phyloP scores from a whole-genome alignment of 2,888 invertebrate genomes.

The Mactromeris polynyma region DNA sequence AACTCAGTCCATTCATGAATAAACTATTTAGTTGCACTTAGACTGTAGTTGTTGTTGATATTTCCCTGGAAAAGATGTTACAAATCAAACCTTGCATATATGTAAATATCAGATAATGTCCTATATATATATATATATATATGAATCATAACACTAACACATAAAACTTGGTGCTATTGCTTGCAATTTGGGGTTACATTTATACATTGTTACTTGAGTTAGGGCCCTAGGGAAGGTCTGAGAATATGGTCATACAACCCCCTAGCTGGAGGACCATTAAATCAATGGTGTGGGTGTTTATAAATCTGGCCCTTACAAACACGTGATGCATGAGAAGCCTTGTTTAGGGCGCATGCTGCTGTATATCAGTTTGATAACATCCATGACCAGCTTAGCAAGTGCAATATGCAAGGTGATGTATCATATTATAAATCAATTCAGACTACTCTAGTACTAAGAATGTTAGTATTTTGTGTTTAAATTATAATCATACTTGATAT shows the following conservation, averaged over 20 bases:
- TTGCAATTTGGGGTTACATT: constrained; percentile 55
- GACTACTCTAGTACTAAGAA: constrained; percentile 50
- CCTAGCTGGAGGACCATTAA: constrained; percentile 49
- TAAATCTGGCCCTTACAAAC: constrained; percentile 28
- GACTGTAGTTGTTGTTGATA: not conserved
- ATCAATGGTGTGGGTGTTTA: constrained; percentile 39
- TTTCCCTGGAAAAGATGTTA: not conserved
- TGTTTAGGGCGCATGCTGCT: constrained; percentile 27
- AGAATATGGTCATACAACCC: constrained; percentile 44
- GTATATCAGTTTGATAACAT: constrained; percentile 39
- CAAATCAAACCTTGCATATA: not conserved
- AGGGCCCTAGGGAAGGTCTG: constrained; percentile 61
- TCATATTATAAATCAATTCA: constrained; percentile 58
- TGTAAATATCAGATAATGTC: not conserved
- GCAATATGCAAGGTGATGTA: constrained; percentile 53
- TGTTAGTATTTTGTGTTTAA: constrained; percentile 5
- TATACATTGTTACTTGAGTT: constrained; percentile 29
- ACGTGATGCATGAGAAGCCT: constrained; percentile 35
- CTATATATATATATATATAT: no score
- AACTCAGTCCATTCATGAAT: not conserved
- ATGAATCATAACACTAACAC: not conserved
- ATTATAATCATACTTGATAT: no score
- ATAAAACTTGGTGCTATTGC: constrained; percentile 50
- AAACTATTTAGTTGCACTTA: not conserved
- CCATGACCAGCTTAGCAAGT: constrained; percentile 43